A percentile compares a stretch with the other conserved stretches of the same genome.
These are phyloP conservation scores for Micromesistius poutassou DNA, from an alignment of 2,797 vertebrate species.

Conservation along the genomic window DNA sequence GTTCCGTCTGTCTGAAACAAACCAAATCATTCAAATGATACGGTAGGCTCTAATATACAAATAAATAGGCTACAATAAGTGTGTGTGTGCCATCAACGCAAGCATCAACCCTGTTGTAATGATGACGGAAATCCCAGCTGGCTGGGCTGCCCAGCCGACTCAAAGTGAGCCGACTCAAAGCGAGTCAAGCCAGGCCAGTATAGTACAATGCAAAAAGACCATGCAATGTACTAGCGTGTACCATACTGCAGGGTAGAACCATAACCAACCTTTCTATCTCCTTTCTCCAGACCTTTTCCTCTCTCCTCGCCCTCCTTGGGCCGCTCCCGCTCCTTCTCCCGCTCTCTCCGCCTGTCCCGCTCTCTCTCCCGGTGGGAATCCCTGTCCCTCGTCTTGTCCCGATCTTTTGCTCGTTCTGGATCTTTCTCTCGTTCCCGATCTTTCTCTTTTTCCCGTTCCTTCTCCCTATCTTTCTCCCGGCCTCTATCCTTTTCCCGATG, in stretches of 20 bases:
- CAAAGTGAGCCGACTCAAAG: too few species aligned
- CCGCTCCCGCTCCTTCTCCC: constrained; percentile 53
- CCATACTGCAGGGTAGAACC: background rate
- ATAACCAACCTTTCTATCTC: constrained; percentile 74
- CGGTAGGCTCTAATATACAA: too few species aligned
- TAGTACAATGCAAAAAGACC: too few species aligned
- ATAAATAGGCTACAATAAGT: too few species aligned
- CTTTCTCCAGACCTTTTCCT: constrained; percentile 57
- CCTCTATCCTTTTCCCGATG: constrained; percentile 28
- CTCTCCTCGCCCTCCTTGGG: constrained; percentile 65
- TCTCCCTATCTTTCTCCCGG: constrained; percentile 24
- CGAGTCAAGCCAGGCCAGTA: too few species aligned
- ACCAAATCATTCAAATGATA: too few species aligned
- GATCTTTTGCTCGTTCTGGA: constrained; percentile 47
- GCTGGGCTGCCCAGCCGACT: too few species aligned
- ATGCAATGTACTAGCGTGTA: background rate
- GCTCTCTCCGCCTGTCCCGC: constrained; percentile 59
- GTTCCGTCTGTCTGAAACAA: too few species aligned
- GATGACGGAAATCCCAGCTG: too few species aligned
- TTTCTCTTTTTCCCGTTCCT: constrained; percentile 22
- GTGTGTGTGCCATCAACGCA: too few species aligned
- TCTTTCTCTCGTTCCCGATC: constrained; percentile 33
- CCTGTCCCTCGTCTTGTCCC: constrained; percentile 54
- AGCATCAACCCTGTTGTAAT: too few species aligned
- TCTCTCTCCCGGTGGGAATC: constrained; percentile 62